These are phyloP conservation scores for Periplaneta americana DNA, from an alignment of 1,140 invertebrate genomes.

Conservation along the genomic window DNA sequence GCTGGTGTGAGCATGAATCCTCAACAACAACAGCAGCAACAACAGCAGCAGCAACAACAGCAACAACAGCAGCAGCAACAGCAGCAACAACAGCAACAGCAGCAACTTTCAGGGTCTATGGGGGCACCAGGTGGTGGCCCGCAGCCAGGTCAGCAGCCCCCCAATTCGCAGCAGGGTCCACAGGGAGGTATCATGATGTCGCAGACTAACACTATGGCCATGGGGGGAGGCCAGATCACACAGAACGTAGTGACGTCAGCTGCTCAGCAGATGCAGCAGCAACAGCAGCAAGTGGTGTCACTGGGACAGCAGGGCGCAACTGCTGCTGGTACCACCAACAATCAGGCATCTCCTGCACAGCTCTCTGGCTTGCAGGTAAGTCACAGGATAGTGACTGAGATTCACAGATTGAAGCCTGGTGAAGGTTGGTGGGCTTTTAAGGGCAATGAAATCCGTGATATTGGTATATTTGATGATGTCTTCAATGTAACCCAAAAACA, in stretches of 20 bases:
- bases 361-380: conserved; percentile 11
- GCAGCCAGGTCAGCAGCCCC: conserved; percentile 17
- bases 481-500: too few species aligned
- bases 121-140: conserved; percentile 7
- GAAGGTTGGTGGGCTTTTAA: too few species aligned
- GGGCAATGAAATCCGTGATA: too few species aligned
- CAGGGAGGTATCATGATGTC: conserved; percentile 51
- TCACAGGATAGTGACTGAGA: too few species aligned
- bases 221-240: conserved; percentile 56
- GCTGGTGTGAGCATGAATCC: background rate
- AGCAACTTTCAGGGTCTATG: conserved; percentile 8
- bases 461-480: too few species aligned
- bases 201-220: conserved; percentile 52
- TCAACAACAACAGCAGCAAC: conserved; percentile 18
- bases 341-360: conserved; percentile 2
- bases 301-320: conserved; percentile 1
- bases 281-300: conserved; percentile 1
- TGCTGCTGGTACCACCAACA: background rate
- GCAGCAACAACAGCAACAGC: conserved; percentile 28
- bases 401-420: too few species aligned
- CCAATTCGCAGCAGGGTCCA: conserved; percentile 22
- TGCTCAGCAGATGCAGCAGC: background rate
- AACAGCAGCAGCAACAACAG: conserved; percentile 31
- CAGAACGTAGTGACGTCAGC: conserved; percentile 46
- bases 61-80: conserved; percentile 28